Percentiles rank a stretch among this genome's conserved stretches.
phyloP scores from a whole-genome alignment of 2,888 invertebrate species.

The Melanostoma scalare region DNA sequence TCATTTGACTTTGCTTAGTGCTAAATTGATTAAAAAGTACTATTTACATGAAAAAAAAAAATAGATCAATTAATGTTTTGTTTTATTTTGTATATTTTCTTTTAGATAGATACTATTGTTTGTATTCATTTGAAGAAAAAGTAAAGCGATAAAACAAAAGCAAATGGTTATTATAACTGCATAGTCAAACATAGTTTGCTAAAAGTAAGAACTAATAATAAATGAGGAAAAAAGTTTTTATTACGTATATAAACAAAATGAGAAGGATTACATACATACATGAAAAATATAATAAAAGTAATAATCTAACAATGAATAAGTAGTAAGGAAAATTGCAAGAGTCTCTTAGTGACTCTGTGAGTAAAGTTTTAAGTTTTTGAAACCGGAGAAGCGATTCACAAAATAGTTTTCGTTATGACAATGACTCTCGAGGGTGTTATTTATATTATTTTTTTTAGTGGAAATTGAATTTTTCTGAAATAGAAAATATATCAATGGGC shows the following conservation, averaged over 20 bases:
- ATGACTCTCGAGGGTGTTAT: conserved; percentile 39
- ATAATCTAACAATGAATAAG: too few relatives aligned
- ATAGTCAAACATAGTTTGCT: too few relatives aligned
- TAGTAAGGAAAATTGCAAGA: too few relatives aligned
- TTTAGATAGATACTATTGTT: conserved; percentile 12
- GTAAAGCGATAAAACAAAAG: not conserved
- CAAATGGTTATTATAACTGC: not conserved
- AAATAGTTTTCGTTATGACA: not conserved
- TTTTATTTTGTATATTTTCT: conserved; percentile 16
- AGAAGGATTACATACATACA: too few relatives aligned
- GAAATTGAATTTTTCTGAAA: conserved; percentile 66
- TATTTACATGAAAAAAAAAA: conserved; percentile 55
- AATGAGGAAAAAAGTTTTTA: too few relatives aligned
- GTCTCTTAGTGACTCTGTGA: too few relatives aligned
- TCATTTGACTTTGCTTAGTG: conserved; percentile 39
- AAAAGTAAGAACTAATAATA: too few relatives aligned
- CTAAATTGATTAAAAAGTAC: conserved; percentile 32
- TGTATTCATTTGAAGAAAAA: not conserved
- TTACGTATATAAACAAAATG: too few relatives aligned
- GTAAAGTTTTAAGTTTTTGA: too few relatives aligned
- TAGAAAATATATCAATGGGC: not conserved
- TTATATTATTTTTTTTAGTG: conserved; percentile 14
- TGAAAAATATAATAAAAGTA: too few relatives aligned
- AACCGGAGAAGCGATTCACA: too few relatives aligned
- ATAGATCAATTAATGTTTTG: conserved; percentile 29